Evolutionary conservation across 2,888 invertebrate species (phyloP), one percentile per base, ranked within the genome.

Genomic region (Incurvaria masculella): DNA sequence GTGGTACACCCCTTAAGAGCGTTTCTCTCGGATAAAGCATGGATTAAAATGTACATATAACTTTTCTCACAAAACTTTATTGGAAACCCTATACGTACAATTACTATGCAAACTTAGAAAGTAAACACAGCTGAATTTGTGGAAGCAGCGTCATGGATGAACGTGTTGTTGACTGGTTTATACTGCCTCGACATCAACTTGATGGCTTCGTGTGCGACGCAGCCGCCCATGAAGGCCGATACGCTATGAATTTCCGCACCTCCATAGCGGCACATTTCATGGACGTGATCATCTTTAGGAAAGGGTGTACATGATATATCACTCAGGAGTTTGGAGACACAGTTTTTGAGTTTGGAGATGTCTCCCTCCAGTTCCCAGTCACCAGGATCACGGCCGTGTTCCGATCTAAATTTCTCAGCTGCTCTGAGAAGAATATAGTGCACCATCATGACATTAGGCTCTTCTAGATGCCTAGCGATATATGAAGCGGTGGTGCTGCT

Each of bases 181-280:
- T 96, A 99, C 76, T 99, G 99, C 61, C 87, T 86, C 2, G 98
- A 98, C 48, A 97, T 83, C 49, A 99, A 80, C 79, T 99, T 99
- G 54, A 97, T 94, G 4, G 88, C 88, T 80, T 98, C 98, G 63
- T 99, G 98, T 6, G 97, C 97, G 21, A 91, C 91, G 65, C 94
- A 90, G 3, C 97, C 98, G 53, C 87, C 89, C 55, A 97, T 78
- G 64, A 92, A 93, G 5, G 98, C 91, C 11, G 97, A 94, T 11
- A 98, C 86, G 23, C 94, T 91, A 69, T 98, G 98, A 51, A 98
- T 78, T 71, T 99, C 97, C 10, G 92, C 86, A 10, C 94, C 97
- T 11, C 97, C 98, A 71, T 94, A 97, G 26, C 97, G 85, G 63
- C 94, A 94, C 75, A 97, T 88, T 76, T 97, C 97, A 69, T 97